Evolutionary conservation across 2,888 invertebrate species (phyloP).

Genomic region (Dugesia japonica): DNA sequence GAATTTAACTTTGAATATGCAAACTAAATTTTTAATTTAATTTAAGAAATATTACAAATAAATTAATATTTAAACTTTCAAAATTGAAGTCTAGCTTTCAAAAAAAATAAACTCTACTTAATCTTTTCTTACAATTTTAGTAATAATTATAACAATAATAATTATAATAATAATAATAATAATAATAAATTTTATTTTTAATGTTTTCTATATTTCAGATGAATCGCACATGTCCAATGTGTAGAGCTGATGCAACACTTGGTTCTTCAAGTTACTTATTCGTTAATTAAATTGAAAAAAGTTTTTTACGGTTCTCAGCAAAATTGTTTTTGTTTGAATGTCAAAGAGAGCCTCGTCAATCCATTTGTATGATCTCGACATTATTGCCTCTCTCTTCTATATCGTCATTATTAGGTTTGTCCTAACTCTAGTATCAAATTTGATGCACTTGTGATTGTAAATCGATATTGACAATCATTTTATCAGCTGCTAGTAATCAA

Average conservation of each 20-base stretch:
- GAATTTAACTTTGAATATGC: too few species aligned
- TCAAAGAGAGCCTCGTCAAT: background rate
- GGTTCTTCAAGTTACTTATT: constrained; percentile 2
- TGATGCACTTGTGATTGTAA: constrained; percentile 16
- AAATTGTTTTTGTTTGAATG: background rate
- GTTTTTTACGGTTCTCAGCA: background rate
- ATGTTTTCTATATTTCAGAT: too few species aligned
- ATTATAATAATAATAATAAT: too few species aligned
- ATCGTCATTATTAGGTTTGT: constrained; percentile 5
- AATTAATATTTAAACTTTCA: too few species aligned
- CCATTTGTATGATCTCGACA: constrained; percentile 1
- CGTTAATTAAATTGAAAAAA: background rate
- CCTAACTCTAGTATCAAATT: background rate
- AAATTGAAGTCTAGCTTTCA: too few species aligned
- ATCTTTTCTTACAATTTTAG: too few species aligned
- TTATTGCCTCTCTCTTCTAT: constrained; percentile 20
- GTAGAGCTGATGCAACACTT: constrained; percentile 71
- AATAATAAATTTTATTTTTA: too few species aligned
- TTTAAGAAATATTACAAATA: too few species aligned
- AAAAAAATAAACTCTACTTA: too few species aligned
- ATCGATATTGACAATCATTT: constrained; percentile 14
- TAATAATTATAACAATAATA: too few species aligned
- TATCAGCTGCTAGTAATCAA: constrained; percentile 13
- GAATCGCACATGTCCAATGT: constrained; percentile 85
- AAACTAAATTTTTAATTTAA: too few species aligned